Evolutionary conservation across 2,797 vertebrate genomes (phyloP), one percentile per base, ranked within the genome.

Genomic region (Hapalemur alaotrensis): DNA sequence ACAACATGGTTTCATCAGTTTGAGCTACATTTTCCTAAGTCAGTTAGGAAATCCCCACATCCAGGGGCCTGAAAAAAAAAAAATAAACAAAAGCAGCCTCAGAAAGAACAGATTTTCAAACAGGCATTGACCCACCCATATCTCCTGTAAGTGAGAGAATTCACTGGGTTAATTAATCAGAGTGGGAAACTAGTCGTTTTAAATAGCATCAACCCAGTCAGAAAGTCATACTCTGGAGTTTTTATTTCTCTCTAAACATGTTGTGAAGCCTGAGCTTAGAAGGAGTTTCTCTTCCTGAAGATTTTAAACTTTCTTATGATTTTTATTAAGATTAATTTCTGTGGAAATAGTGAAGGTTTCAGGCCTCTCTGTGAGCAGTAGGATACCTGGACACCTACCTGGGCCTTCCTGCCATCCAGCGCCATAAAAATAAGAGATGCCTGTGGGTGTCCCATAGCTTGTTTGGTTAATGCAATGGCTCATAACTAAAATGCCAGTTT

Each of bases 401-500:
- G 83, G 81, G 67, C 65, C 70, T 79, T 93, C 70, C 91, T 86
- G 82, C 86, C 65, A 78, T 88, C 57, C 89, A 89, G 75, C 70
- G 80, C 65, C 86, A 20, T 94, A 79, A 91, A 96, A 96, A 95
- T 89, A 95, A 97, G 94, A 93, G 94, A 92, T 87, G 95, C 95
- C 92, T 96, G 97, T 98, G 98, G 97, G 98, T 94, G 93, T 96
- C 95, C 95, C 96, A 52, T 93, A 73, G 94, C 89, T 98, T 97
- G 93, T 97, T 97, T 98, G 95, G 92, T 91, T 96, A 97, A 96
- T 97, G 96, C 91, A 92, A 94, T 83, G 96, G 96, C 89, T 98
- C 96, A 97, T 95, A 97, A 93, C 97, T 97, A 94, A 97, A 98
- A 97, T 0, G 97, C 98, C 98, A 98, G 97, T 95, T 97, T 96